These are phyloP conservation scores for Acronicta psi DNA, from an alignment of 2,888 invertebrate species.

Conservation along the genomic window DNA sequence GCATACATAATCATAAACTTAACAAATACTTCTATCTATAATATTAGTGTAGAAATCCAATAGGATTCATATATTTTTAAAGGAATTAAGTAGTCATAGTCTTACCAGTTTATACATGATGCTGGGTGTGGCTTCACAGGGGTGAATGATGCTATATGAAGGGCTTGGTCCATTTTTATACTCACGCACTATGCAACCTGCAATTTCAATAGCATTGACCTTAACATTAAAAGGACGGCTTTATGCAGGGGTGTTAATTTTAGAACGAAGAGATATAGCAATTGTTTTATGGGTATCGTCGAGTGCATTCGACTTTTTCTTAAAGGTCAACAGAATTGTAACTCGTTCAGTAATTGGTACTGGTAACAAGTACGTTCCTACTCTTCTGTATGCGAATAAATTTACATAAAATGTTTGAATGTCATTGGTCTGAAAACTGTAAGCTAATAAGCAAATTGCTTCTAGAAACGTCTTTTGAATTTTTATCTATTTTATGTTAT, in stretches of 20 bases:
- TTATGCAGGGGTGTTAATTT: conserved; percentile 46
- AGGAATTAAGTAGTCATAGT: conserved; percentile 3
- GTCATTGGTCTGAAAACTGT: conserved; percentile 2
- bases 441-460: conserved; percentile 4
- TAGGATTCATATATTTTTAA: no score
- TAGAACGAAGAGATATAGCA: conserved; percentile 18
- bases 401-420: conserved; percentile 14
- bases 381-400: conserved; percentile 14
- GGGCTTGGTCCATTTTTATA: conserved; percentile 65
- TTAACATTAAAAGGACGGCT: conserved; percentile 52
- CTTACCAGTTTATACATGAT: conserved; percentile 75
- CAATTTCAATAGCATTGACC: conserved; percentile 63
- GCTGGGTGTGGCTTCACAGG: conserved; percentile 58
- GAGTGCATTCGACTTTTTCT: conserved; percentile 9
- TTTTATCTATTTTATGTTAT: conserved; percentile 1
- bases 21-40: no score
- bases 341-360: conserved; percentile 14
- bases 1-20: no score
- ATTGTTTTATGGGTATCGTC: neutral
- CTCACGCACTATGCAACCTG: conserved; percentile 50
- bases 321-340: conserved; percentile 22
- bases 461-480: conserved; percentile 6
- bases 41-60: no score
- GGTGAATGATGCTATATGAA: conserved; percentile 68
- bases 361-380: neutral